These are phyloP conservation scores for Scaeva pyrastri DNA, from an alignment of 2,888 invertebrate genomes.

Conservation along the genomic window DNA sequence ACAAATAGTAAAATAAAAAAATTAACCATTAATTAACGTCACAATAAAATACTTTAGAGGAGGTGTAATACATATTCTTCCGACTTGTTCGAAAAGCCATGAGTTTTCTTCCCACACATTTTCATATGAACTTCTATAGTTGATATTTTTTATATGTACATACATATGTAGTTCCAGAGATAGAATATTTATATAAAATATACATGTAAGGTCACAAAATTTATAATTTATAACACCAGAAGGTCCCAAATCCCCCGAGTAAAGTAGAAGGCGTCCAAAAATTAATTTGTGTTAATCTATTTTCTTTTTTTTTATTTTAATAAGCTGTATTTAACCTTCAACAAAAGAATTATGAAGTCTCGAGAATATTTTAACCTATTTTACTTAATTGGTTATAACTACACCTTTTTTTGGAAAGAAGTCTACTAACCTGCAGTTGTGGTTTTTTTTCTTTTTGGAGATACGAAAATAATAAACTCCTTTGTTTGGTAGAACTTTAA, in stretches of 20 bases:
- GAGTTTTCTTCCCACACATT: constrained; percentile 37
- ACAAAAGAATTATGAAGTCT: not conserved
- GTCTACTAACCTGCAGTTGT: not conserved
- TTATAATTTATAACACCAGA: constrained; percentile 36
- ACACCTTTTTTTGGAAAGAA: constrained; percentile 19
- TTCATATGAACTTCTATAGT: not conserved
- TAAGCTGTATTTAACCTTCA: constrained; percentile 25
- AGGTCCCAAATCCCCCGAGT: constrained; percentile 1
- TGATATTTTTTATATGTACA: not conserved
- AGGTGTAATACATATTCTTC: constrained; percentile 8
- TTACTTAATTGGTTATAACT: constrained; percentile 55
- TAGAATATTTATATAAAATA: constrained; percentile 14
- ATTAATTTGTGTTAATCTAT: constrained; percentile 11
- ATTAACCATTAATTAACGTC: constrained; percentile 51
- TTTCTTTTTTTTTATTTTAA: not conserved
- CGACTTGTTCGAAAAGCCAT: constrained; percentile 45
- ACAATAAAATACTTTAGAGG: not conserved
- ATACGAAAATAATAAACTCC: constrained; percentile 35
- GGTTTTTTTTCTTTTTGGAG: too few species aligned
- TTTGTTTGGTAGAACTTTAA: constrained; percentile 29
- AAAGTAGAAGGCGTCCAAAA: constrained; percentile 7
- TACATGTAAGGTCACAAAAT: constrained; percentile 40
- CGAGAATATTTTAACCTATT: constrained; percentile 41
- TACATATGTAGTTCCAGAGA: constrained; percentile 11
- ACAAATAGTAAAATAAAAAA: not conserved